Conservation (phyloP, 2,888 invertebrate species). For the Thereva nobilitata region DNA sequence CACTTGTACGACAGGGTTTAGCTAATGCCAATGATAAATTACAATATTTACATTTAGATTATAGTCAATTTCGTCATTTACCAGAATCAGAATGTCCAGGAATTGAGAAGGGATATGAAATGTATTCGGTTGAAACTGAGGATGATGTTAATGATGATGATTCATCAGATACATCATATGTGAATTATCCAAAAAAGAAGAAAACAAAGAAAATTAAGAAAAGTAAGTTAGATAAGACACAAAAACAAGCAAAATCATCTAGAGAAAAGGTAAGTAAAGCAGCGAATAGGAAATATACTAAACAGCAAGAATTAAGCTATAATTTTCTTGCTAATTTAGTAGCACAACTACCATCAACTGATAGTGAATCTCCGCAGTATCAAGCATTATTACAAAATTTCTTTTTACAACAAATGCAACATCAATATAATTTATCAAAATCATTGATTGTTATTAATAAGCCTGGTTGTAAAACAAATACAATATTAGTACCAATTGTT, state of each 20-base stretch:
- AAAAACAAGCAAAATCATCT: neutral
- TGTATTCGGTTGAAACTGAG: slow-evolving; percentile 33
- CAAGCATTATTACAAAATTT: slow-evolving; percentile 10
- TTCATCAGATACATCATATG: too few relatives aligned
- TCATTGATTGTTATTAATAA: slow-evolving; percentile 21
- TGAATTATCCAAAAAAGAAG: neutral
- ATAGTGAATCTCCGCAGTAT: neutral
- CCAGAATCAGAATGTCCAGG: slow-evolving; percentile 51
- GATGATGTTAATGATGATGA: slow-evolving; percentile 24
- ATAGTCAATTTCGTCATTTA: slow-evolving; percentile 64
- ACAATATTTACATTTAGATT: slow-evolving; percentile 67
- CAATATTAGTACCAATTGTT: too few relatives aligned
- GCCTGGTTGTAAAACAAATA: too few relatives aligned
- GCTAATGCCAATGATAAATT: slow-evolving; percentile 48
- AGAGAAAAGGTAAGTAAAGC: slow-evolving; percentile 4
- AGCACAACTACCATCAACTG: neutral
- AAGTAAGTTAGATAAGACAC: slow-evolving; percentile 1
- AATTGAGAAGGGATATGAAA: slow-evolving; percentile 46
- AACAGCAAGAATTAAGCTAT: neutral
- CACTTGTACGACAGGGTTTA: slow-evolving; percentile 37
- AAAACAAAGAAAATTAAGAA: slow-evolving; percentile 15
- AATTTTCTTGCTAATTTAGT: neutral
- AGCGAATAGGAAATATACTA: neutral
- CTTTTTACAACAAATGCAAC: slow-evolving; percentile 13
- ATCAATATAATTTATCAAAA: slow-evolving; percentile 11